Conservation (phyloP, 2,888 invertebrate genomes). For the Hanleya hanleyi region DNA sequence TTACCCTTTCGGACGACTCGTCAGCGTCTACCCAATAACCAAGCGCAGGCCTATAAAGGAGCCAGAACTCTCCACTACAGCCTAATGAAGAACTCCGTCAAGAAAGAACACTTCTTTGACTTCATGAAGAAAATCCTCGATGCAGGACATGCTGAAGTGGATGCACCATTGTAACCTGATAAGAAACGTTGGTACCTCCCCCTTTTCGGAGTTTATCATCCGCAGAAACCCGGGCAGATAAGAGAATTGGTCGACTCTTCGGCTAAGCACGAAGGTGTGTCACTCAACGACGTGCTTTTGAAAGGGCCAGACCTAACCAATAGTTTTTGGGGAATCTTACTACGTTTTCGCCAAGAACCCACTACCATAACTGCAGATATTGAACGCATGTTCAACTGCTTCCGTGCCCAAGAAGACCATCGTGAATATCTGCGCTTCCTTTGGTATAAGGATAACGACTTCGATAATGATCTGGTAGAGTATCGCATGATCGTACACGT, state of each 20-base stretch:
- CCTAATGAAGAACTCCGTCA: not conserved
- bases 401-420: slow-evolving; percentile 22
- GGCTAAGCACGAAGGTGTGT: slow-evolving; percentile 16
- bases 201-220: slow-evolving; percentile 25
- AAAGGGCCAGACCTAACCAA: slow-evolving; percentile 26
- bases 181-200: slow-evolving; percentile 26
- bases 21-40: slow-evolving; percentile 9
- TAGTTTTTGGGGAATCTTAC: slow-evolving; percentile 22
- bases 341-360: slow-evolving; percentile 19
- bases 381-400: slow-evolving; percentile 26
- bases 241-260: slow-evolving; percentile 24
- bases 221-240: slow-evolving; percentile 22
- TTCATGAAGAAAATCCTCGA: slow-evolving; percentile 16
- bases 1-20: slow-evolving; percentile 24
- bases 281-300: slow-evolving; percentile 21
- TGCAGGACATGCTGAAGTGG: slow-evolving; percentile 15
- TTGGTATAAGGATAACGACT: slow-evolving; percentile 24
- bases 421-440: slow-evolving; percentile 20
- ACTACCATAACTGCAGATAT: slow-evolving; percentile 23
- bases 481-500: slow-evolving; percentile 27
- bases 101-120: slow-evolving; percentile 12
- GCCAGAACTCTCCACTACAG: not conserved
- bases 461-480: slow-evolving; percentile 5
- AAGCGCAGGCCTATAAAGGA: not conserved
- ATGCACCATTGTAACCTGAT: not conserved